These are phyloP conservation scores for Amphipyra tragopoginis DNA, from an alignment of 2,888 invertebrate species.

Conservation along the genomic window DNA sequence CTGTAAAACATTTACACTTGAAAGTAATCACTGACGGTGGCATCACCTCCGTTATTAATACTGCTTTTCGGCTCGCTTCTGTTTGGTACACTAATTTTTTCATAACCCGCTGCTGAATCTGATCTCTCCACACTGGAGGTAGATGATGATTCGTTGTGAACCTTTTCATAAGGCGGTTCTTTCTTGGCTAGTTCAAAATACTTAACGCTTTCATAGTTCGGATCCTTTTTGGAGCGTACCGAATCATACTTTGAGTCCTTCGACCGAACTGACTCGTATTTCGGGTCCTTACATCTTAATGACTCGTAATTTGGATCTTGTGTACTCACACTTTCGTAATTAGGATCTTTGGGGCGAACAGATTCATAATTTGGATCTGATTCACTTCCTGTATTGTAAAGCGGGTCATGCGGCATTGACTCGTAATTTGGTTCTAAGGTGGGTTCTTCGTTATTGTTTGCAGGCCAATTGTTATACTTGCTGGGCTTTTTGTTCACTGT, in stretches of 20 bases:
- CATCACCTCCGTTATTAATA: conserved; percentile 82
- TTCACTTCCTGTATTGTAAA: conserved; percentile 93
- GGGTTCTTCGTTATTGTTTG: conserved; percentile 86
- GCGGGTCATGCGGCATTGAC: conserved; percentile 91
- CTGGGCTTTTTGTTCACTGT: conserved; percentile 89
- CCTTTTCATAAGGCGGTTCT: conserved; percentile 92
- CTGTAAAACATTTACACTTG: conserved; percentile 76
- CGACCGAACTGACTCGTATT: conserved; percentile 88
- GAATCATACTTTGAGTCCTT: conserved; percentile 94
- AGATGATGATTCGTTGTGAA: conserved; percentile 78
- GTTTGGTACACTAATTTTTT: conserved; percentile 79
- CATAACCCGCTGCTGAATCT: conserved; percentile 83
- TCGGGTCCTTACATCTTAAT: conserved; percentile 90
- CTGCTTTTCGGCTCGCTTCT: conserved; percentile 78
- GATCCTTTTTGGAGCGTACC: conserved; percentile 91
- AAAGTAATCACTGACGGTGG: conserved; percentile 85
- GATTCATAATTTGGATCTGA: conserved; percentile 93
- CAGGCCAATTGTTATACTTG: conserved; percentile 88
- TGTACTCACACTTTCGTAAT: conserved; percentile 92
- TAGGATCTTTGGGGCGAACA: conserved; percentile 91
- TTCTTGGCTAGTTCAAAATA: conserved; percentile 90
- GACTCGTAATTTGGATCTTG: conserved; percentile 93
- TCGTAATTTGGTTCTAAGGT: conserved; percentile 94
- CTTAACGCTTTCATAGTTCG: conserved; percentile 95
- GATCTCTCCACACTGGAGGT: conserved; percentile 75